Conservation (phyloP, 2,113 vertebrate species). For the Geococcyx californianus region DNA sequence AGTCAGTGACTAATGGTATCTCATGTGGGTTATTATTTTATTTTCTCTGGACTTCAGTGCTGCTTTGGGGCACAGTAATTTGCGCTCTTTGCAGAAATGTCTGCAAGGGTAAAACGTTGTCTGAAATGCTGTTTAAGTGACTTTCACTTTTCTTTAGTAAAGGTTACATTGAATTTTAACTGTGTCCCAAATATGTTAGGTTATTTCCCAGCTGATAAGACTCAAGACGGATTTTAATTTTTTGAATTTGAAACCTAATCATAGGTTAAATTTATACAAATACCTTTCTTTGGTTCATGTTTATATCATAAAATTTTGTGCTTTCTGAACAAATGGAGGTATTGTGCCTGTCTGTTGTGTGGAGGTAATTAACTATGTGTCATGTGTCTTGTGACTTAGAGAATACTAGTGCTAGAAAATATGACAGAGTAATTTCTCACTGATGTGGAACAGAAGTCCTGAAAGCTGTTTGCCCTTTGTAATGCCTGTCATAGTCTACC, state of each 20-base stretch:
- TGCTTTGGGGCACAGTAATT: not conserved
- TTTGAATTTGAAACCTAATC: not conserved
- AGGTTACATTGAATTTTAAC: not conserved
- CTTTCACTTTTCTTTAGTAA: not conserved
- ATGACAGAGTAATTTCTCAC: not conserved
- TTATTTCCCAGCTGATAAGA: not conserved
- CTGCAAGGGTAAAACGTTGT: not conserved
- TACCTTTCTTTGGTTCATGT: not conserved
- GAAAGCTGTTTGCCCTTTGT: not conserved
- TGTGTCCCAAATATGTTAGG: not conserved
- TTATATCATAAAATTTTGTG: not conserved
- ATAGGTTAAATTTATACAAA: not conserved
- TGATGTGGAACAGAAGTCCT: not conserved
- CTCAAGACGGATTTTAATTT: not conserved
- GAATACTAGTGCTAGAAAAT: not conserved
- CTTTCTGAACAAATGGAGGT: not conserved
- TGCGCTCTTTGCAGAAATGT: not conserved
- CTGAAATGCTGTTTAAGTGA: not conserved
- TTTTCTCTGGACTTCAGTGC: conserved; percentile 19
- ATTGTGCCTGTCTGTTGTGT: not conserved
- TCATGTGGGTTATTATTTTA: not conserved
- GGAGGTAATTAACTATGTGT: not conserved
- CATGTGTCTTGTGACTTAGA: not conserved
- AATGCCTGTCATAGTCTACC: not conserved
- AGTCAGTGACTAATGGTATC: not conserved